Conservation (phyloP, 2,888 invertebrate species). For the Melangyna quadrimaculata region DNA sequence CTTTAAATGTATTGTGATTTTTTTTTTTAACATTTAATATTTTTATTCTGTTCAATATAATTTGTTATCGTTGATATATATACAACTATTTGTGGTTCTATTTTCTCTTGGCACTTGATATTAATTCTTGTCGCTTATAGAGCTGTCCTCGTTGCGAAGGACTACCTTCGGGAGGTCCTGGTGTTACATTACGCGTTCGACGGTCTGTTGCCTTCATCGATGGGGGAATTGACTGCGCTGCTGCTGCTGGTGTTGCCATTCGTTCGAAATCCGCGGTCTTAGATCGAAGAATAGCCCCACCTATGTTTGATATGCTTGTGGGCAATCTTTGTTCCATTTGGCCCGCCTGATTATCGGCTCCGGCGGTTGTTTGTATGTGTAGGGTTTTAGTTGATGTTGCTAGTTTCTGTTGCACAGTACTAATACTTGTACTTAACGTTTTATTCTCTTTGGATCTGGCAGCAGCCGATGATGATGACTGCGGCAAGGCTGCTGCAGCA, state of each 20-base stretch:
- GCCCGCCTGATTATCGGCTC: background rate
- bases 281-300: conserved; percentile 85
- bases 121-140: conserved; percentile 91
- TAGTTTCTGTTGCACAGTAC: conserved; percentile 55
- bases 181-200: background rate
- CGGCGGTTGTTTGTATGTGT: background rate
- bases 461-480: background rate
- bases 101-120: conserved; percentile 85
- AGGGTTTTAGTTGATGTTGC: conserved; percentile 34
- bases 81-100: conserved; percentile 23
- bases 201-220: background rate
- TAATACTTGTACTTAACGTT: conserved; percentile 18
- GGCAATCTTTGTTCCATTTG: conserved; percentile 80
- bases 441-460: conserved; percentile 38
- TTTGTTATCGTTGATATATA: background rate
- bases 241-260: conserved; percentile 61
- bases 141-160: conserved; percentile 80
- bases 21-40: background rate
- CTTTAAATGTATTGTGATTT: background rate
- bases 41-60: background rate
- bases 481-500: background rate
- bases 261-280: conserved; percentile 87
- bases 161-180: background rate
- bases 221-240: conserved; percentile 18
- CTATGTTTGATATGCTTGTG: conserved; percentile 85